phyloP scores from a whole-genome alignment of 2,888 invertebrate species.

The Tridacna crocea region DNA sequence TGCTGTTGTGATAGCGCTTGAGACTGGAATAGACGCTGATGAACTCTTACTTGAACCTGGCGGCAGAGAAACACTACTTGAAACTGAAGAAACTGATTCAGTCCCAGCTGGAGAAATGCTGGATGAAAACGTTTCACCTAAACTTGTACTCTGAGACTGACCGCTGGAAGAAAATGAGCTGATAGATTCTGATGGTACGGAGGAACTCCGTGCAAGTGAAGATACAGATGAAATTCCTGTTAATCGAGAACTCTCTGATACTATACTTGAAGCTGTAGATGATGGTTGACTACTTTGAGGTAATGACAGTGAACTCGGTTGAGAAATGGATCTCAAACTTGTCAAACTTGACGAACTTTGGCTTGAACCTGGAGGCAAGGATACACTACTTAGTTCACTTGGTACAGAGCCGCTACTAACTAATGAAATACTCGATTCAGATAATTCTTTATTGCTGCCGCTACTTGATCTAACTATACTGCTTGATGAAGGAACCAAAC shows the following conservation, averaged over 20 bases:
- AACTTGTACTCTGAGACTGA: too few species aligned
- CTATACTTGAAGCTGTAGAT: background rate
- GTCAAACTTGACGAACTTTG: background rate
- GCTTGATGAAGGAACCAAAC: too few species aligned
- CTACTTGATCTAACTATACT: too few species aligned
- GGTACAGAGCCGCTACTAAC: too few species aligned
- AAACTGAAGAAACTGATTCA: too few species aligned
- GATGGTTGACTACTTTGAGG: background rate
- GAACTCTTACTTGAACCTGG: background rate
- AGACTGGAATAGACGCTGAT: background rate
- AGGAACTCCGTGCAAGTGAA: too few species aligned
- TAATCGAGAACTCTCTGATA: background rate
- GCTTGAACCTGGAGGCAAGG: slow-evolving; percentile 6
- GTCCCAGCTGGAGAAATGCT: too few species aligned
- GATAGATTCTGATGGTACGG: too few species aligned
- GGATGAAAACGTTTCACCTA: too few species aligned
- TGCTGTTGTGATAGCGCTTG: background rate
- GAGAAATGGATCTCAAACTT: background rate
- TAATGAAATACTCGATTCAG: too few species aligned
- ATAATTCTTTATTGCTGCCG: too few species aligned
- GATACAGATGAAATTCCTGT: background rate
- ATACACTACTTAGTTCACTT: background rate
- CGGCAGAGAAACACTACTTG: background rate
- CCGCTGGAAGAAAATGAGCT: too few species aligned
- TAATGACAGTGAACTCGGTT: background rate